These are phyloP conservation scores for Papilio polytes DNA, from an alignment of 1,140 invertebrate species.

Conservation along the genomic window DNA sequence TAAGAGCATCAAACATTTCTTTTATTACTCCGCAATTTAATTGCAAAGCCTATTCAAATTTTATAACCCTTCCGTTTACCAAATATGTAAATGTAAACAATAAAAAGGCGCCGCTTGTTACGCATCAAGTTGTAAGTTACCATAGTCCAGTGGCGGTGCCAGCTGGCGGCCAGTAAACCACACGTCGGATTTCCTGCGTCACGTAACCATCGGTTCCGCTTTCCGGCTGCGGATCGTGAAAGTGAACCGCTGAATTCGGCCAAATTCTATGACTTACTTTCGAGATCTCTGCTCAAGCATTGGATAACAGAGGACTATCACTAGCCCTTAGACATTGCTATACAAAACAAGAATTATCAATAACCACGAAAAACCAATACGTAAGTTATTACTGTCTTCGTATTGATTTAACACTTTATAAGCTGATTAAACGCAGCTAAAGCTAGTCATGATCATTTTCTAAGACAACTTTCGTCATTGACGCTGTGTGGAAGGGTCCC, in stretches of 20 bases:
- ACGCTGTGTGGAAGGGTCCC: background rate
- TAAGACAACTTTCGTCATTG: background rate
- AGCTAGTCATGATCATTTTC: background rate
- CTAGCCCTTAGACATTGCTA: background rate
- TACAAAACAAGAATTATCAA: too few relatives aligned
- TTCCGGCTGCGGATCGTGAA: constrained; percentile 13
- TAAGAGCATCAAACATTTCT: too few relatives aligned
- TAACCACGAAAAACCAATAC: too few relatives aligned
- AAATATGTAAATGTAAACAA: constrained; percentile 22
- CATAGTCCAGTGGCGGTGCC: background rate
- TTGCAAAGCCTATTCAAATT: background rate
- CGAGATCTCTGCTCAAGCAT: background rate
- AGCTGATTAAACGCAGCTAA: background rate
- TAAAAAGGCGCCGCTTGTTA: background rate
- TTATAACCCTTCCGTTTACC: constrained; percentile 3
- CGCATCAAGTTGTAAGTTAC: constrained; percentile 7
- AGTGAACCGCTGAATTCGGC: constrained; percentile 6
- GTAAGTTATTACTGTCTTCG: background rate
- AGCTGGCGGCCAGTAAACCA: background rate
- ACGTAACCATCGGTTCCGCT: constrained; percentile 13
- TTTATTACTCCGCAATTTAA: too few relatives aligned
- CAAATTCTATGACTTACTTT: background rate
- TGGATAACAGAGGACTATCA: background rate
- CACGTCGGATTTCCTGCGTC: constrained; percentile 10
- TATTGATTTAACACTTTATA: background rate